Conservation (phyloP, 1,140 invertebrate species). For the Leguminivora glycinivorella region DNA sequence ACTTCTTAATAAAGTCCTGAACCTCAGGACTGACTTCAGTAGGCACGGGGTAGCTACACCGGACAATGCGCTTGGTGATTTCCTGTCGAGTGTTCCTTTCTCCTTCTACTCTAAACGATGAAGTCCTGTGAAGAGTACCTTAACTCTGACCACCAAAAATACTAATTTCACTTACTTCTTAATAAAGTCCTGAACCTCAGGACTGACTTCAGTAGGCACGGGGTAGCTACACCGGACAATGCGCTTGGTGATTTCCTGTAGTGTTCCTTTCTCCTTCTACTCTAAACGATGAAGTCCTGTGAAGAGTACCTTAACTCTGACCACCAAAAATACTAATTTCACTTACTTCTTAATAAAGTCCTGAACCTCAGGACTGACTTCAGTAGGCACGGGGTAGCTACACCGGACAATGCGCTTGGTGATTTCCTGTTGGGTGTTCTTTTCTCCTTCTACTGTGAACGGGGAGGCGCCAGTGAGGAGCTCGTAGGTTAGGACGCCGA, state of each 20-base stretch:
- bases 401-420: conserved; percentile 93
- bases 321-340: conserved; percentile 85
- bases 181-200: conserved; percentile 82
- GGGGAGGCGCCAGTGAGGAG: conserved; percentile 97
- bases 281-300: conserved; percentile 97
- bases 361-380: conserved; percentile 80
- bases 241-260: conserved; percentile 94
- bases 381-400: conserved; percentile 91
- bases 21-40: conserved; percentile 81
- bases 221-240: conserved; percentile 93
- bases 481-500: conserved; percentile 98
- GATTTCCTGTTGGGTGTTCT: conserved; percentile 95
- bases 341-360: conserved; percentile 81
- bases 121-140: conserved; percentile 96
- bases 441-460: conserved; percentile 96
- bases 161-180: conserved; percentile 58
- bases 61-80: conserved; percentile 94
- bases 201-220: conserved; percentile 85
- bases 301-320: conserved; percentile 96
- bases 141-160: conserved; percentile 95
- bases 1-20: conserved; percentile 82
- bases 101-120: conserved; percentile 96
- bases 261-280: conserved; percentile 95
- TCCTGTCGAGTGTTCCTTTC: conserved; percentile 95
- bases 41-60: conserved; percentile 92